Percentiles rank a stretch among this genome's conserved stretches.
Evolutionary conservation across 1,140 invertebrate genomes (phyloP).

Genomic region (Heliconius eleuchia): DNA sequence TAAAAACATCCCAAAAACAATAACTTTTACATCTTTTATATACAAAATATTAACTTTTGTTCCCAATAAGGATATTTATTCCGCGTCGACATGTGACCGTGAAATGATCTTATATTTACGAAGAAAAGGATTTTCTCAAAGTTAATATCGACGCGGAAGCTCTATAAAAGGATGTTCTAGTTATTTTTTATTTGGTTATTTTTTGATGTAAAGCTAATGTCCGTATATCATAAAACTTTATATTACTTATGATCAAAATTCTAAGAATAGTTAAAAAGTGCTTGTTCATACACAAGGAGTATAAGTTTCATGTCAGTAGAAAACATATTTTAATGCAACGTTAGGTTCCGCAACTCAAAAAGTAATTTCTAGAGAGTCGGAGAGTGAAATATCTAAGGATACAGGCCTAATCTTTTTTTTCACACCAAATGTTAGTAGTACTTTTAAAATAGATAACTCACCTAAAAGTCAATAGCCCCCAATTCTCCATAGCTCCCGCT

Average conservation of each 20-base stretch:
- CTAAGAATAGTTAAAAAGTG: no score
- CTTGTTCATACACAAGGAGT: no score
- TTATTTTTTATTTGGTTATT: background rate
- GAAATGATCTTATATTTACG: constrained; percentile 6
- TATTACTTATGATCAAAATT: no score
- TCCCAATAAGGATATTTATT: background rate
- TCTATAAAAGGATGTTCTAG: background rate
- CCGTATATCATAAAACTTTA: no score
- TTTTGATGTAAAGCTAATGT: background rate
- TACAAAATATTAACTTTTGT: background rate
- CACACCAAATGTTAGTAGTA: no score
- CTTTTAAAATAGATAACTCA: constrained; percentile 51
- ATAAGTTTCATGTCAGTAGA: no score
- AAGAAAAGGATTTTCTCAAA: background rate
- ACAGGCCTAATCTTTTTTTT: no score
- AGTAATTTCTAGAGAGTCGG: no score
- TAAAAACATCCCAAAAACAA: no score
- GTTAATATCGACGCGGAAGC: constrained; percentile 1
- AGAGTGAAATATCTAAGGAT: no score
- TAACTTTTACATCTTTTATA: background rate
- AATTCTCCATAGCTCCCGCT: constrained; percentile 96
- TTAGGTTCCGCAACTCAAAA: no score
- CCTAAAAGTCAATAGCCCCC: constrained; percentile 96
- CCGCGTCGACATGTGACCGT: background rate
- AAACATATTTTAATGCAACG: no score